Conservation (phyloP, 1,140 invertebrate genomes). For the Ptiloglossa arizonensis region DNA sequence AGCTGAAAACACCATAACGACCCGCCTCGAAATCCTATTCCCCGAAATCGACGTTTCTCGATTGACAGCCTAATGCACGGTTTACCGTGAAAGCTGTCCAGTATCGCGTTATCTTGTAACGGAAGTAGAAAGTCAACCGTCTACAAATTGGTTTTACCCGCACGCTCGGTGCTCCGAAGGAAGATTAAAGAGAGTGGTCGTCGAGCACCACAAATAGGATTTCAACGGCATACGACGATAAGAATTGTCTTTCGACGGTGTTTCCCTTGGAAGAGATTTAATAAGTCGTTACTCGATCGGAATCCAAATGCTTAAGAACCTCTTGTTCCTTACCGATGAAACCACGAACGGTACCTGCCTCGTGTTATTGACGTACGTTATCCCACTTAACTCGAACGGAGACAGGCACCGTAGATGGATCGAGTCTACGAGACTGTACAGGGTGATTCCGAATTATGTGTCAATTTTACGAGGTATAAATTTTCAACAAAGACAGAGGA, state of each 20-base stretch:
- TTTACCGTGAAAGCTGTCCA: not conserved
- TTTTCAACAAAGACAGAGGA: too few relatives aligned
- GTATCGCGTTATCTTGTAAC: constrained; percentile 1
- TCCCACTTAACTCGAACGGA: not conserved
- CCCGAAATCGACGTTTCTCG: not conserved
- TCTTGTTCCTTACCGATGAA: not conserved
- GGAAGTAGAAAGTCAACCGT: constrained; percentile 36
- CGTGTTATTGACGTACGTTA: not conserved
- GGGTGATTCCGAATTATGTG: too few relatives aligned
- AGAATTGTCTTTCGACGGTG: constrained; percentile 43
- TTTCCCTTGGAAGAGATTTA: constrained; percentile 23
- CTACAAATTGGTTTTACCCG: constrained; percentile 45
- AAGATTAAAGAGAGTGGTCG: constrained; percentile 29
- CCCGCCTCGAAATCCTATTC: not conserved
- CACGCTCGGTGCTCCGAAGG: constrained; percentile 11
- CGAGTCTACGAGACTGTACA: too few relatives aligned
- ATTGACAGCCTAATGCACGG: constrained; percentile 6
- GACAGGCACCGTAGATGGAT: too few relatives aligned
- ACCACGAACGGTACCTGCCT: not conserved
- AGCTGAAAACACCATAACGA: not conserved
- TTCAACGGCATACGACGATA: constrained; percentile 35
- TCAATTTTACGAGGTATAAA: too few relatives aligned
- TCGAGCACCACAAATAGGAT: constrained; percentile 31
- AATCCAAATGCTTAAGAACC: not conserved
- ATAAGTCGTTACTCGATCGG: constrained; percentile 27